A percentile compares a stretch with the other conserved stretches of the same genome.
These are phyloP conservation scores for Coenonympha glycerion DNA, from an alignment of 2,888 invertebrate genomes.

Conservation along the genomic window DNA sequence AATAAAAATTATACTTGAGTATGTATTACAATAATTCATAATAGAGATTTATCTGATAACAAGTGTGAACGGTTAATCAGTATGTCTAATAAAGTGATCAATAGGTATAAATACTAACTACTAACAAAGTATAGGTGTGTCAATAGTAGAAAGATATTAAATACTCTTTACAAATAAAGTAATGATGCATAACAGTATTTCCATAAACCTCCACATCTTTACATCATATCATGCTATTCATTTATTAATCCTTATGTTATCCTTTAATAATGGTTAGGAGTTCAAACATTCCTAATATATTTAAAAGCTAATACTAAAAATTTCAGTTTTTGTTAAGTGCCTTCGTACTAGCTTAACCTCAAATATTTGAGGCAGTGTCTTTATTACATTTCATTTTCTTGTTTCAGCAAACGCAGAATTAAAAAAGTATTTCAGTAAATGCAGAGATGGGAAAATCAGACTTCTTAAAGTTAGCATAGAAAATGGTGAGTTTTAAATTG, in stretches of 20 bases:
- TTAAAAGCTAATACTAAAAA: no score
- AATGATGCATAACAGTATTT: no score
- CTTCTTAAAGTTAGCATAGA: conserved; percentile 89
- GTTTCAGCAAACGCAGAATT: conserved; percentile 87
- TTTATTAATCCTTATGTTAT: no score
- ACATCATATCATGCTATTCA: no score
- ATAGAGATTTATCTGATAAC: neutral
- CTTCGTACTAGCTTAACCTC: no score
- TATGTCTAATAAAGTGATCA: neutral
- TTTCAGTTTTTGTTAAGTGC: no score
- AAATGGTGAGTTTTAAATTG: conserved; percentile 78
- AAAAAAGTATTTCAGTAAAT: conserved; percentile 87
- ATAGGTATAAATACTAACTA: conserved; percentile 11
- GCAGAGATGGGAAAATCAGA: conserved; percentile 86
- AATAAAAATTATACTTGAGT: neutral
- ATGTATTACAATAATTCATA: neutral
- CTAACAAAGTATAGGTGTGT: conserved; percentile 6
- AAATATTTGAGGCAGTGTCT: neutral
- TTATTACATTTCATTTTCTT: neutral
- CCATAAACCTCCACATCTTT: no score
- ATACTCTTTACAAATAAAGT: no score
- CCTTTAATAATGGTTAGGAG: no score
- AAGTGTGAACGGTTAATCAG: neutral
- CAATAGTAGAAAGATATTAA: no score
- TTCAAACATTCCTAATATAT: no score